Evolutionary conservation across 2,888 invertebrate genomes (phyloP).

Genomic region (Drosophila robusta): DNA sequence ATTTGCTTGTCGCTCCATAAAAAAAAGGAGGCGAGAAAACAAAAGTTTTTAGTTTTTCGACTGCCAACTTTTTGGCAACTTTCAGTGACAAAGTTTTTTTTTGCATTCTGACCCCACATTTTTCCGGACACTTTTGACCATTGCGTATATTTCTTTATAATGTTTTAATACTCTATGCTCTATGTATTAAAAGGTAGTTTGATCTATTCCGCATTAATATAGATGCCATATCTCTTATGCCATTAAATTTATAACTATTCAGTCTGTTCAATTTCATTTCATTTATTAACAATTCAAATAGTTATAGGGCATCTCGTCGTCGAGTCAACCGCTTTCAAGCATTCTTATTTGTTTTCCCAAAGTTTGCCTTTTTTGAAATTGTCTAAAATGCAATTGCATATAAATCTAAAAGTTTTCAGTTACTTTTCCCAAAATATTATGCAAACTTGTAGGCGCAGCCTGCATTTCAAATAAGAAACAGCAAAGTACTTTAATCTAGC

Average conservation of each 20-base stretch:
- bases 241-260: not conserved
- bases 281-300: not conserved
- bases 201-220: not conserved
- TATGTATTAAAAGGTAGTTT: too few relatives aligned
- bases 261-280: not conserved
- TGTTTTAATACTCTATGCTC: slow-evolving; percentile 4
- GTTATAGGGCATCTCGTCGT: slow-evolving; percentile 13
- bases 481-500: not conserved
- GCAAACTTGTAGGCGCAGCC: slow-evolving; percentile 48
- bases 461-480: slow-evolving; percentile 8
- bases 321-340: not conserved
- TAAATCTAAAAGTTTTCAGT: slow-evolving; percentile 65
- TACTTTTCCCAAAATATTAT: slow-evolving; percentile 39
- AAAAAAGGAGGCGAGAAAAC: slow-evolving; percentile 72
- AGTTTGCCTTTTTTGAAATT: slow-evolving; percentile 60
- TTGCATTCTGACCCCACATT: slow-evolving; percentile 24
- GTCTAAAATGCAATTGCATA: slow-evolving; percentile 64
- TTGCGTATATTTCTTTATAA: slow-evolving; percentile 25
- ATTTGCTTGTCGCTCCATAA: slow-evolving; percentile 67
- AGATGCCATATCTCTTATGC: rapidly evolving
- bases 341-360: slow-evolving; percentile 23
- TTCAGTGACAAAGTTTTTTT: slow-evolving; percentile 62
- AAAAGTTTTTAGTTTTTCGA: slow-evolving; percentile 71
- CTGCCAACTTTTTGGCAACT: slow-evolving; percentile 66
- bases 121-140: slow-evolving; percentile 40